phyloP scores from a whole-genome alignment of 2,888 invertebrate species.

The Apoderus coryli region DNA sequence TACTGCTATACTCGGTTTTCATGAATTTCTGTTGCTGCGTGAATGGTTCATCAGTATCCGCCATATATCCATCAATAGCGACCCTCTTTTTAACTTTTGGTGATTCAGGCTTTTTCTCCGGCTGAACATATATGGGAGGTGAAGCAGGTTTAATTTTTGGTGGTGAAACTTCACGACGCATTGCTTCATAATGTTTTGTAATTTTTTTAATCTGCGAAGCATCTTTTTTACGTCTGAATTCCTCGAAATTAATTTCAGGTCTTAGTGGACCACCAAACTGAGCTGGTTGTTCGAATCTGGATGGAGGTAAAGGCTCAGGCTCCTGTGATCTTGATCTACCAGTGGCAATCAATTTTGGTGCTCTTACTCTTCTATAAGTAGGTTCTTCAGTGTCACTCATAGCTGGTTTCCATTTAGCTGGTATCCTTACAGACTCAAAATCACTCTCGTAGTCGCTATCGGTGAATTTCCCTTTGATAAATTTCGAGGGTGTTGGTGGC shows the following conservation, averaged over 20 bases:
- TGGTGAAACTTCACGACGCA: conserved; percentile 20
- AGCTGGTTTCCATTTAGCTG: conserved; percentile 44
- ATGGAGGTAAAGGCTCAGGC: conserved; percentile 39
- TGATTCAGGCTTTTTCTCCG: conserved; percentile 32
- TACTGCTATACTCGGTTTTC: conserved; percentile 24
- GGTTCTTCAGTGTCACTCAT: conserved; percentile 51
- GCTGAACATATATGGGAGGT: conserved; percentile 30
- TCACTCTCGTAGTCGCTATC: conserved; percentile 59
- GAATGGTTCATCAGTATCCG: conserved; percentile 53
- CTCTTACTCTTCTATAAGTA: conserved; percentile 38
- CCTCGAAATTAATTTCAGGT: conserved; percentile 28
- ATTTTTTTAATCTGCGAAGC: conserved; percentile 25
- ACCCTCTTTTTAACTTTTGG: conserved; percentile 38
- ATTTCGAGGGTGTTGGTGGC: conserved; percentile 42
- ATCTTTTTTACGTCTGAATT: conserved; percentile 22
- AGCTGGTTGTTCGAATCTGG: conserved; percentile 39
- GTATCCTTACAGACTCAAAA: conserved; percentile 34
- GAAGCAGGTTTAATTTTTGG: conserved; percentile 32
- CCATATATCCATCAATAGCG: conserved; percentile 47
- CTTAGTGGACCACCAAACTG: conserved; percentile 31
- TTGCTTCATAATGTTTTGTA: conserved; percentile 24
- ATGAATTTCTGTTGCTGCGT: conserved; percentile 22
- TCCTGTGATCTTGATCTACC: conserved; percentile 42
- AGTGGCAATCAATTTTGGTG: conserved; percentile 34
- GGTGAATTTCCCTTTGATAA: conserved; percentile 39